Base-by-base conservation (phyloP, 2,113 vertebrate species). In the Mobula birostris region DNA sequence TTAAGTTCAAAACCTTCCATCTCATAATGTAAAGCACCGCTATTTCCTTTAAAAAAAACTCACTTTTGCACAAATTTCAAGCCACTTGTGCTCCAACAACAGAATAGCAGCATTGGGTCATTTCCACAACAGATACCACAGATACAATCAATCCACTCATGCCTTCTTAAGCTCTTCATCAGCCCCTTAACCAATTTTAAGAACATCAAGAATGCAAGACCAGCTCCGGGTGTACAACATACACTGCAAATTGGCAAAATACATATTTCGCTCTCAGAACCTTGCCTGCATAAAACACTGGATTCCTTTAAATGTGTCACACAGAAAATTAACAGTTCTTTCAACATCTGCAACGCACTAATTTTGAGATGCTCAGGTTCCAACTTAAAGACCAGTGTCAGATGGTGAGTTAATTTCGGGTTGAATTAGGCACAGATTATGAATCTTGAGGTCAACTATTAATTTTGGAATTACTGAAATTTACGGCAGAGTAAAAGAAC, bases 171-270 rank as follows among this genome's bases (percentile, higher is more conserved):
- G 11, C 27, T n/a, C 9, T 63, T 88, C 1, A 12, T 21, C 1
- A 29, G 58, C 21, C 27, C 12, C 29, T 4, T 29, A 61, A 1
- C 82, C 82, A 58, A 87, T 19, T 40, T 27, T 29, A 61, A 87
- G 11, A 27, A 11, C 27, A 61, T 8, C 32, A 66, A 19, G 29
- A 17, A 66, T 32, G 29, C 15, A 66, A n/a, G 36, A 15, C 24
- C 14, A 32, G 0, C 77, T 88, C 58, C 29, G 4, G 27, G 29
- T 27, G 48, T 29, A 61, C 29, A 66, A 29, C 14, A 66, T 66
- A 88, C 61, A 66, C 63, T 88, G 58, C 85, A 88, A 88, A 66
- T 32, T 88, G 85, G 29, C 58, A 88, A 88, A 88, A 88, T 66
- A 58, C 12, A 29, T 32, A 88, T 15, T 19, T 88, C n/a, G 63